Evolutionary conservation across 2,797 vertebrate species (phyloP).

Genomic region (Dicrostonyx torquatus): DNA sequence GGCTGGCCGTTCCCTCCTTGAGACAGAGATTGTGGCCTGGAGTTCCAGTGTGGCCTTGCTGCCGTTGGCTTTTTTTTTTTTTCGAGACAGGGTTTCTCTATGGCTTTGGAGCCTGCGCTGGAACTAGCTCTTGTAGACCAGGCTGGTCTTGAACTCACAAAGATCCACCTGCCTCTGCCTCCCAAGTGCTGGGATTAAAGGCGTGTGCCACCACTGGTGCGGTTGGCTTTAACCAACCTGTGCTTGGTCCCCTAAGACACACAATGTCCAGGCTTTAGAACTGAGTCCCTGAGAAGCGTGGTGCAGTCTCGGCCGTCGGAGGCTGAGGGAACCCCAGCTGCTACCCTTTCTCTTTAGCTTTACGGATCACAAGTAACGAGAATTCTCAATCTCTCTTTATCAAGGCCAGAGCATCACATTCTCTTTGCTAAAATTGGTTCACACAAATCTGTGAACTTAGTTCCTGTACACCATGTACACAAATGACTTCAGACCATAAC

Average conservation of each 20-base stretch:
- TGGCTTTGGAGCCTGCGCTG: too few relatives aligned
- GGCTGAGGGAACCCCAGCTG: fast-evolving
- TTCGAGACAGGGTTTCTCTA: too few relatives aligned
- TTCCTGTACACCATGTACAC: fast-evolving
- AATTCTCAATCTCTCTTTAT: not conserved
- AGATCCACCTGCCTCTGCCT: too few relatives aligned
- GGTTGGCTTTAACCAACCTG: fast-evolving
- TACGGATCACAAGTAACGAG: fast-evolving
- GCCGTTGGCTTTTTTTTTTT: fast-evolving
- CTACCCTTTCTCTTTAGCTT: too few relatives aligned
- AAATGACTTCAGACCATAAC: not conserved
- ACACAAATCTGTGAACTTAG: not conserved
- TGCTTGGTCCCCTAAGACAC: not conserved
- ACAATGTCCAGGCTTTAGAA: too few relatives aligned
- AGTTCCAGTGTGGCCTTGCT: not conserved
- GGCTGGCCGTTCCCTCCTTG: fast-evolving
- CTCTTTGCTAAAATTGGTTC: fast-evolving
- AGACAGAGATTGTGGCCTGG: fast-evolving
- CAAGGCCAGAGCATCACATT: not conserved
- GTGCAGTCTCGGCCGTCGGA: fast-evolving
- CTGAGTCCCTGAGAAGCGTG: fast-evolving
- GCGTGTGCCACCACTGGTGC: too few relatives aligned
- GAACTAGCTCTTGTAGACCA: too few relatives aligned
- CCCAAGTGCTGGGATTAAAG: too few relatives aligned
- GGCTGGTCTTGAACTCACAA: too few relatives aligned